phyloP scores from a whole-genome alignment of 2,797 vertebrate species.

The Margarornis squamiger region DNA sequence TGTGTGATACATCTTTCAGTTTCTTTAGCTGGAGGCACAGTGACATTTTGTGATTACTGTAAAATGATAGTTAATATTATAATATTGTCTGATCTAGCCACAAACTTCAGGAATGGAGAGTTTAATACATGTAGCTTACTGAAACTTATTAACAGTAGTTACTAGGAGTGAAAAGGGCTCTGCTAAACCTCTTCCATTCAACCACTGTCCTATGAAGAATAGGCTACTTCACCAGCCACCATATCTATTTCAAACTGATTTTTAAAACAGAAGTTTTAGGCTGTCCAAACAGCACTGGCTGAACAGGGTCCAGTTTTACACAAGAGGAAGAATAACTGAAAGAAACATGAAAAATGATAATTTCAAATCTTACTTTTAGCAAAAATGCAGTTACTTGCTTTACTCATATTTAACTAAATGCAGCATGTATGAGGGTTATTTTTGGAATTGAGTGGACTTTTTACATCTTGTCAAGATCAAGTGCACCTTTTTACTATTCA shows the following conservation, averaged over 20 bases:
- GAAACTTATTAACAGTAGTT: not conserved
- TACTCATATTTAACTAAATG: not conserved
- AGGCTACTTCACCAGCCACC: not conserved
- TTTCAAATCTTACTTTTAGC: not conserved
- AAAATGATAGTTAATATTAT: not conserved
- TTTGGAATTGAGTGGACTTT: not conserved
- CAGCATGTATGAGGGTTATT: not conserved
- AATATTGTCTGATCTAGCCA: not conserved
- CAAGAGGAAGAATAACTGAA: not conserved
- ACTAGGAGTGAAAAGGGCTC: not conserved
- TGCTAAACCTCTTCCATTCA: conserved; percentile 4
- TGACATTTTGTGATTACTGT: conserved; percentile 13
- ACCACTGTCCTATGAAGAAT: not conserved
- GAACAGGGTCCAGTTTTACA: not conserved
- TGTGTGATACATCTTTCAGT: not conserved
- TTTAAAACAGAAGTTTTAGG: not conserved
- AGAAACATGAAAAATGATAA: not conserved
- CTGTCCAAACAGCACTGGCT: not conserved
- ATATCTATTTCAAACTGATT: not conserved
- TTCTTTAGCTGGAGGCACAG: not conserved
- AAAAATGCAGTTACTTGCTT: not conserved
- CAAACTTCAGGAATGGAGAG: not conserved
- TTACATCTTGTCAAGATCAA: not conserved
- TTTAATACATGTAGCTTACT: not conserved
- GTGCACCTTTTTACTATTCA: not conserved